Evolutionary conservation across 2,113 vertebrate genomes (phyloP), one percentile per base, ranked within the genome.

Genomic region (Platanista minor): DNA sequence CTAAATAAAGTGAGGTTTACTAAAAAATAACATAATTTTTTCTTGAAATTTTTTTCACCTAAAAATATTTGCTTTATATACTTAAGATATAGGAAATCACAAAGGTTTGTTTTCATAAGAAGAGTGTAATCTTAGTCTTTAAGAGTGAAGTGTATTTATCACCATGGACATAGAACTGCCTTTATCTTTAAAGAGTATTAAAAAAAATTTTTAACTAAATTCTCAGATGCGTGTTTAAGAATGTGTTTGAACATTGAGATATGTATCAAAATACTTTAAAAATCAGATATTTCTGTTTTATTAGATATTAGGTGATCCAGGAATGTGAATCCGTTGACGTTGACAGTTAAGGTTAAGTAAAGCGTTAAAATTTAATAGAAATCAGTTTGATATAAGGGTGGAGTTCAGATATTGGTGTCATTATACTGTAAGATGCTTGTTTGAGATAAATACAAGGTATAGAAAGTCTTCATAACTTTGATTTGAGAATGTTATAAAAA

Each of bases 311-410:
- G 54, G 41, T 75, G 83, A 66, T 84, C 41, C 31, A 90, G 61
- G 67, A 92, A 85, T 91, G 6, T 75, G 36, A 84, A 57, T 92
- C 33, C 17, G 13, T 96, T 87, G 89, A 78, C 17, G 13, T 96
- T 87, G 89, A 78, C 12, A 84, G 14, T 74, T 91, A 82, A 78
- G 1, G 8, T 66, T 91, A 95, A 77, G 36, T 69, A 90, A 97
- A 97, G 87, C 91, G 9, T 71, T 94, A 93, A 95, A 80, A 75
- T 77, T 86, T 85, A 92, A 83, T 94, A 81, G 46, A 97, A 95
- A 90, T 95, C 72, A 93, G 54, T 87, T 85, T 82, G 72, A 74
- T 85, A 10, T 89, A 88, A 95, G 18, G 39, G 8, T 67, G 33
- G 93, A 43, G 29, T 92, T 96, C 20, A 90, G 17, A 1, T 95